Percentiles rank a stretch among this genome's conserved stretches.
Evolutionary conservation across 2,888 invertebrate species (phyloP).

Genomic region (Ornithoptera alexandrae): DNA sequence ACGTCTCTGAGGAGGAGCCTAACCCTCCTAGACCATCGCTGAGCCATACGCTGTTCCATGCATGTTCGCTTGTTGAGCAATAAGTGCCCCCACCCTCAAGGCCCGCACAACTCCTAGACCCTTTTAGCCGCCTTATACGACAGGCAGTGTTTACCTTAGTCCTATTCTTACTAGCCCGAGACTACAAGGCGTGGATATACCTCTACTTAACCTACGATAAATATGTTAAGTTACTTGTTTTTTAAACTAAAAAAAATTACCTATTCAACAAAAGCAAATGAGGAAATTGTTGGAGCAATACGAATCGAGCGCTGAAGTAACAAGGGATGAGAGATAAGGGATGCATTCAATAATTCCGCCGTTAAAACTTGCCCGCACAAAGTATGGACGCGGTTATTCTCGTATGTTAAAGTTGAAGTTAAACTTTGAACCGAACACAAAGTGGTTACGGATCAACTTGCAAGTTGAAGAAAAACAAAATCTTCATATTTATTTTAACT

Average conservation of each 20-base stretch:
- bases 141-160: too few relatives aligned
- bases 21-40: too few relatives aligned
- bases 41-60: too few relatives aligned
- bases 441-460: conserved; percentile 1
- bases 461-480: not conserved
- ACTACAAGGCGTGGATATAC: too few relatives aligned
- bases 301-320: not conserved
- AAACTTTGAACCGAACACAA: conserved; percentile 11
- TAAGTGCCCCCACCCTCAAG: too few relatives aligned
- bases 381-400: not conserved
- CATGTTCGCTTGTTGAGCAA: too few relatives aligned
- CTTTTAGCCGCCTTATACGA: too few relatives aligned
- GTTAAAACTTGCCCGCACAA: conserved; percentile 6
- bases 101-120: too few relatives aligned
- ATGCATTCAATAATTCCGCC: conserved; percentile 5
- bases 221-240: too few relatives aligned
- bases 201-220: too few relatives aligned
- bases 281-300: not conserved
- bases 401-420: not conserved
- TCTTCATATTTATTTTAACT: not conserved
- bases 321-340: conserved; percentile 2
- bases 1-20: too few relatives aligned
- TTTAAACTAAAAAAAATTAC: not conserved
- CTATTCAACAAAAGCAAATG: not conserved
- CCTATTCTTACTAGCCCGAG: too few relatives aligned